Evolutionary conservation across 2,888 invertebrate species (phyloP).

Genomic region (Fabriciana adippe): DNA sequence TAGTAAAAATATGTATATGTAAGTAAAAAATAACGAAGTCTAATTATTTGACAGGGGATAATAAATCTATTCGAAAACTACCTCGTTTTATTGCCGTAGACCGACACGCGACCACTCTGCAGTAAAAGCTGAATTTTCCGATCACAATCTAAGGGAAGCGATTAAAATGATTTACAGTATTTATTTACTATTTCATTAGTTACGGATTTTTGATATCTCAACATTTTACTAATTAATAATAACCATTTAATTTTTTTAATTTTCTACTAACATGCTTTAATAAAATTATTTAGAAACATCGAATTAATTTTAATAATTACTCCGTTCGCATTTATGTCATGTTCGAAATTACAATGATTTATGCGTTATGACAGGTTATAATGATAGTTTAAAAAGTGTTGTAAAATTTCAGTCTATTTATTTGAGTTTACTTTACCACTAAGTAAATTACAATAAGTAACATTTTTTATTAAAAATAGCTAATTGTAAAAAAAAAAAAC

Average conservation of each 20-base stretch:
- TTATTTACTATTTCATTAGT: constrained; percentile 26
- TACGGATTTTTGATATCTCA: constrained; percentile 17
- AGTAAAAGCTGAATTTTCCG: constrained; percentile 20
- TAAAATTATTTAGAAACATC: too few relatives aligned
- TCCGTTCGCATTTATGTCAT: too few relatives aligned
- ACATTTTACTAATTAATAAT: neutral
- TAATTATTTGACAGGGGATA: neutral
- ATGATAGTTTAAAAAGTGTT: too few relatives aligned
- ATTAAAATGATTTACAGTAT: constrained; percentile 24
- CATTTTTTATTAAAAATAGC: neutral
- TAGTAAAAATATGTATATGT: neutral
- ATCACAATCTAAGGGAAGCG: constrained; percentile 23
- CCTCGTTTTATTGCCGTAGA: neutral
- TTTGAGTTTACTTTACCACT: neutral
- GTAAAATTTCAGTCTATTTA: too few relatives aligned
- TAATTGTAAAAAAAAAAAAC: neutral
- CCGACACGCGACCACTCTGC: constrained; percentile 21
- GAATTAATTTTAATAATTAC: too few relatives aligned
- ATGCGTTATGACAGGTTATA: neutral
- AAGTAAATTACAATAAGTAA: neutral
- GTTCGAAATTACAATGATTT: neutral
- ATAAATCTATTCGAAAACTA: constrained; percentile 8
- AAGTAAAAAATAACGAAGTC: constrained; percentile 1
- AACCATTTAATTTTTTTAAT: too few relatives aligned
- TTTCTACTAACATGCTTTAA: too few relatives aligned